Conservation (phyloP, 2,797 vertebrate genomes). For the Xiphorhynchus erythropygius region DNA sequence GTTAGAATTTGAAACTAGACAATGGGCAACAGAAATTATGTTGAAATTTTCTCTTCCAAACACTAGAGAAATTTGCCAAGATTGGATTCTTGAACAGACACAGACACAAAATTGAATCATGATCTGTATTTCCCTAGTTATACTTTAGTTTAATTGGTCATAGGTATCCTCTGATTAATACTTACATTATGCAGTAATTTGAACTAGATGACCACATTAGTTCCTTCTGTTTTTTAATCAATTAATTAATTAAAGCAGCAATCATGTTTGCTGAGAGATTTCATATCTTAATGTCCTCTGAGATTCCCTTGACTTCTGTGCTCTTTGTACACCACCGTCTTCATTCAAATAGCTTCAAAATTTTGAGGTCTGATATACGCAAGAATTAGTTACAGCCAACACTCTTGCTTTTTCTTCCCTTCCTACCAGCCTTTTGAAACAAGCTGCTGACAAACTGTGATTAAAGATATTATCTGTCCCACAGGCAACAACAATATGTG, state of each 20-base stretch:
- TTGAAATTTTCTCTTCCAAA: background rate
- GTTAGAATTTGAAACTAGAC: background rate
- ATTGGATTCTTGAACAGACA: background rate
- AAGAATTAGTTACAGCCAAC: background rate
- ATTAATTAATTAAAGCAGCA: slow-evolving; percentile 16
- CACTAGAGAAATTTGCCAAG: background rate
- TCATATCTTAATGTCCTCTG: background rate
- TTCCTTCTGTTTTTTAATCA: background rate
- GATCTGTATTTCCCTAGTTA: background rate
- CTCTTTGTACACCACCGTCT: background rate
- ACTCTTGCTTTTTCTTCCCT: background rate
- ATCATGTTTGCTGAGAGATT: background rate
- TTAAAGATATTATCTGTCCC: background rate
- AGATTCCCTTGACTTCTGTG: background rate
- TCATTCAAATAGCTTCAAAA: background rate
- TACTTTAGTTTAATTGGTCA: background rate
- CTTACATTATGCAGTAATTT: background rate
- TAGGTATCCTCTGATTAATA: background rate
- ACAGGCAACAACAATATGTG: background rate
- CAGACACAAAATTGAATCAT: background rate
- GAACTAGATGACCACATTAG: background rate
- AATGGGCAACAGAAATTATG: background rate
- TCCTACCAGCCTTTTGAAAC: background rate
- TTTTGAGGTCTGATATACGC: background rate
- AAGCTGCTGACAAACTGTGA: background rate